These are phyloP conservation scores for Loripinus fragilis DNA, from an alignment of 2,888 invertebrate species.

Conservation along the genomic window DNA sequence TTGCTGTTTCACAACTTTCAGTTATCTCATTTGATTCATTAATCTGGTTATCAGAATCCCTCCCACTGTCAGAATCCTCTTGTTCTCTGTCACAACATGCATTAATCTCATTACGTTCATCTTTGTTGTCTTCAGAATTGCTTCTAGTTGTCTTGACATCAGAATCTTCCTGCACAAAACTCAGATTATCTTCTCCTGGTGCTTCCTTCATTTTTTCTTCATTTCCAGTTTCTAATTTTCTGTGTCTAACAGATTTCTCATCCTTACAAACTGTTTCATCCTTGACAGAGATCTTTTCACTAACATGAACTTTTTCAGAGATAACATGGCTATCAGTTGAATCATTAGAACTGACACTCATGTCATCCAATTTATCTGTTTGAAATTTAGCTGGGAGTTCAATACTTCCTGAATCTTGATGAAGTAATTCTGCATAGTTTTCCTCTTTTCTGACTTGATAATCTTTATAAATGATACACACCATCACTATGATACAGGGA, in stretches of 20 bases:
- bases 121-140: too few species aligned
- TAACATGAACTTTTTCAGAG: neutral
- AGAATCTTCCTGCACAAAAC: neutral
- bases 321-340: neutral
- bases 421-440: neutral
- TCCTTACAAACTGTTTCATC: neutral
- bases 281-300: neutral
- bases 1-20: neutral
- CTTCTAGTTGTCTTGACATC: too few species aligned
- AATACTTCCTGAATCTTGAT: neutral
- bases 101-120: too few species aligned
- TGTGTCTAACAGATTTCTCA: neutral
- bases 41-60: neutral
- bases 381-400: neutral
- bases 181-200: neutral
- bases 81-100: too few species aligned
- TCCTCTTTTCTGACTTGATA: constrained; percentile 15
- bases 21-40: neutral
- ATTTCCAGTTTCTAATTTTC: neutral
- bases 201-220: neutral
- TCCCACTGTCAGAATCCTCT: too few species aligned
- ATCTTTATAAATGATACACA: constrained; percentile 49
- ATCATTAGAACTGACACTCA: neutral
- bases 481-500: constrained; percentile 39
- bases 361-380: neutral